A percentile compares a stretch with the other conserved stretches of the same genome.
These are phyloP conservation scores for Microplitis mediator DNA, from an alignment of 1,140 invertebrate genomes.

Conservation along the genomic window DNA sequence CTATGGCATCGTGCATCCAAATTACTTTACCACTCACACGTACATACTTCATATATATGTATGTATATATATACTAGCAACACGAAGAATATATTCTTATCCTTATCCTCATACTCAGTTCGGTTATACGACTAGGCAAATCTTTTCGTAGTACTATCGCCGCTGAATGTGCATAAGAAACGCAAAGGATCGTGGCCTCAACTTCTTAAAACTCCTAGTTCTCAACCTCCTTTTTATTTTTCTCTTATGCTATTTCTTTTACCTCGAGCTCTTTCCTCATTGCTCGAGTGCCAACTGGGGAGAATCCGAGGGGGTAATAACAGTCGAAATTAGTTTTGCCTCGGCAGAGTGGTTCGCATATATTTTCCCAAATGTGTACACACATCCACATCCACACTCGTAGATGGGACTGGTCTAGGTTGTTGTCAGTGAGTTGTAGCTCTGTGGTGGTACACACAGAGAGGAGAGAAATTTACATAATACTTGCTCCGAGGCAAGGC, in stretches of 20 bases:
- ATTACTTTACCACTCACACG: constrained; percentile 32
- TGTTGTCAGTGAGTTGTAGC: no score
- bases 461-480: no score
- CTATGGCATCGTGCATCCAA: constrained; percentile 46
- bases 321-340: constrained; percentile 29
- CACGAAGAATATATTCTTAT: no score
- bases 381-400: background rate
- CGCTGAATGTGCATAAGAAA: no score
- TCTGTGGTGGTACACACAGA: no score
- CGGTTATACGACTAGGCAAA: background rate
- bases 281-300: background rate
- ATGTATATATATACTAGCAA: background rate
- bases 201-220: no score
- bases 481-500: no score
- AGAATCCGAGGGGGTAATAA: constrained; percentile 17
- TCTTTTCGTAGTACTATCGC: background rate
- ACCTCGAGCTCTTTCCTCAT: background rate
- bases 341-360: background rate
- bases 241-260: background rate
- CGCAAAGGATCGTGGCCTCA: no score
- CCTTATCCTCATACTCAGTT: no score
- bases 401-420: background rate
- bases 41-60: background rate
- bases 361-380: constrained; percentile 1
- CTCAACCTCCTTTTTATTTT: no score